Evolutionary conservation across 2,113 vertebrate species (phyloP), one percentile per base, ranked within the genome.

Genomic region (Heterocephalus glaber): DNA sequence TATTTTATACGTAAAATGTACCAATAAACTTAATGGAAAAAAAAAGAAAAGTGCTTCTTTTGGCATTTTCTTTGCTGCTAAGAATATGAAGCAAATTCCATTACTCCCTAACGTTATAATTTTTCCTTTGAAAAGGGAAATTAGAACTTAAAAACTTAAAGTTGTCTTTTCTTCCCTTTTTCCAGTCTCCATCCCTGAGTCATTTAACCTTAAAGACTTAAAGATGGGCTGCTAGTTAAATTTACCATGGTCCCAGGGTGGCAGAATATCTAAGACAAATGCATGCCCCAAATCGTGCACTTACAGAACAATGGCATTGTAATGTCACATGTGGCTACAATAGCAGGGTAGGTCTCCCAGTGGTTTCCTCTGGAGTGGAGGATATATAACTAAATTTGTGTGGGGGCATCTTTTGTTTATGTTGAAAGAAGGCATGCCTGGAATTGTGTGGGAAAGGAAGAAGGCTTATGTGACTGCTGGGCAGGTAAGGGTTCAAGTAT

Each of bases 91-190:
- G 79, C 49, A 86, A 58, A 68, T 68, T 65, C 26, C 54, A 85
- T 33, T 63, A 70, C 4, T 41, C 77, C 61, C 56, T 35, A 33
- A 65, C 6, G 47, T 7, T 11, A 70, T 44, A 5, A 60, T 14
- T 47, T 82, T 58, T 26, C 63, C 81, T 85, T 90, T 97, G 87
- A 76, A 90, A 87, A 68, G 44, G 16, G 35, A 28, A 92, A 88
- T 63, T 80, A 14, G 5, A 72, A 61, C n/a, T 94, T 93, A 35
- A 80, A 90, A 93, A 35, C 35, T 16, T 44, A 10, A 84, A 84
- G 33, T 66, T 92, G 19, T 63, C 10, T 84, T 63, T 20, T 52
- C 56, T 88, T 86, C 2, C 52, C 38, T 52, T 60, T 26, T 30
- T 38, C 19, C 7, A 38, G 28, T 76, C 7, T 9, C 14, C 11